Conservation (phyloP, 2,113 vertebrate species). For the Mesoclemmys tuberculata region DNA sequence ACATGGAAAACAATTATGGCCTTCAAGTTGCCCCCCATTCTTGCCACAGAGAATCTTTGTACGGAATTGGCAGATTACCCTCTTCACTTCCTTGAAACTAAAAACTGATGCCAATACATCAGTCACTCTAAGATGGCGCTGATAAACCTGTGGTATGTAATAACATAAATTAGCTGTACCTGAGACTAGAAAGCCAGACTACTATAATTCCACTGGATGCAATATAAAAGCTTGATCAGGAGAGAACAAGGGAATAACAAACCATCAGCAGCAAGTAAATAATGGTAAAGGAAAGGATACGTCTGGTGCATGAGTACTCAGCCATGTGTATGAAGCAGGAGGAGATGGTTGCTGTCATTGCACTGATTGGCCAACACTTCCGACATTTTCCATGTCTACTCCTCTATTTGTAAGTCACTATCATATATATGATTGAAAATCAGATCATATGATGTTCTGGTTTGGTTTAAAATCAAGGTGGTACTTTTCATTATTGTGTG, state of each 20-base stretch:
- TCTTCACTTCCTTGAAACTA: not conserved
- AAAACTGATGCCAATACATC: not conserved
- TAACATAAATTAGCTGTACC: not conserved
- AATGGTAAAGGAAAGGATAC: not conserved
- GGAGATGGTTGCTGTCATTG: not conserved
- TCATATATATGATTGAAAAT: not conserved
- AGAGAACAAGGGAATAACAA: not conserved
- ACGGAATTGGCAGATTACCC: constrained; percentile 43
- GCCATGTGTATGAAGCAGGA: not conserved
- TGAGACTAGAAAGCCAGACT: not conserved
- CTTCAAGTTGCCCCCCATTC: constrained; percentile 47
- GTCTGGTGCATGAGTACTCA: not conserved
- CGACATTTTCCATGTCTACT: not conserved
- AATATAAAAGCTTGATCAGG: not conserved
- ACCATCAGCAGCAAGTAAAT: not conserved
- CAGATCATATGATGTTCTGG: not conserved
- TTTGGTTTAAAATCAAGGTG: not conserved
- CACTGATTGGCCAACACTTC: not conserved
- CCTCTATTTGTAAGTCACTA: not conserved
- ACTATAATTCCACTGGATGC: not conserved
- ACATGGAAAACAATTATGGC: constrained; percentile 57
- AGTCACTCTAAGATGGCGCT: not conserved
- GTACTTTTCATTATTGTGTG: not conserved
- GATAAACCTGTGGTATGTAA: not conserved
- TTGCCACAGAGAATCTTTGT: constrained; percentile 38